Conservation (phyloP, 2,888 invertebrate genomes). For the Heteropelma amictum region DNA sequence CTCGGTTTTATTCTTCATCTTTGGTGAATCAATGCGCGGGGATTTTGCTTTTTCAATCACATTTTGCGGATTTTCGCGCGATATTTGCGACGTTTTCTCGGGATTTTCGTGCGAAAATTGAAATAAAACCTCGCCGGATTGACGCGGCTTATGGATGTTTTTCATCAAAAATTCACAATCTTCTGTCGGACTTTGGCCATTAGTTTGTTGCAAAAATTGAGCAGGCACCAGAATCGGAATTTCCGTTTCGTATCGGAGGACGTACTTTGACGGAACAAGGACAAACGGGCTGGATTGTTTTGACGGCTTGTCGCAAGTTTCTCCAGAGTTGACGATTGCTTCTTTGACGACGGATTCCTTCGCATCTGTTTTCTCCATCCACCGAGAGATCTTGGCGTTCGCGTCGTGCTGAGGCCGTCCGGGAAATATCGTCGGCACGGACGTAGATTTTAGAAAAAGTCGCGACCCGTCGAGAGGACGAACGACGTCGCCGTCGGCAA, state of each 20-base stretch:
- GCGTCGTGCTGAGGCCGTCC: neutral
- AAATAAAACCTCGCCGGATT: neutral
- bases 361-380: neutral
- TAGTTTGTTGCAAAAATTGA: neutral
- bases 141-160: neutral
- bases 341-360: neutral
- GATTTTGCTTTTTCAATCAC: too few species aligned
- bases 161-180: neutral
- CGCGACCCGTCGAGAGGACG: slow-evolving; percentile 7
- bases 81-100: neutral
- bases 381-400: neutral
- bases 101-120: neutral
- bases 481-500: slow-evolving; percentile 48
- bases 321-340: neutral
- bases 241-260: neutral
- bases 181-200: neutral
- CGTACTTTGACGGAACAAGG: neutral
- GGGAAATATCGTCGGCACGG: slow-evolving; percentile 62
- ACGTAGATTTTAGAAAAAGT: slow-evolving; percentile 52
- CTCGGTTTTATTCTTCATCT: too few species aligned
- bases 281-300: neutral
- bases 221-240: neutral
- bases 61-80: too few species aligned
- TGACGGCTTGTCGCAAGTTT: neutral
- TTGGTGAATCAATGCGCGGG: too few species aligned